Evolutionary conservation across 2,888 invertebrate genomes (phyloP).

Genomic region (Hybos culiciformis): DNA sequence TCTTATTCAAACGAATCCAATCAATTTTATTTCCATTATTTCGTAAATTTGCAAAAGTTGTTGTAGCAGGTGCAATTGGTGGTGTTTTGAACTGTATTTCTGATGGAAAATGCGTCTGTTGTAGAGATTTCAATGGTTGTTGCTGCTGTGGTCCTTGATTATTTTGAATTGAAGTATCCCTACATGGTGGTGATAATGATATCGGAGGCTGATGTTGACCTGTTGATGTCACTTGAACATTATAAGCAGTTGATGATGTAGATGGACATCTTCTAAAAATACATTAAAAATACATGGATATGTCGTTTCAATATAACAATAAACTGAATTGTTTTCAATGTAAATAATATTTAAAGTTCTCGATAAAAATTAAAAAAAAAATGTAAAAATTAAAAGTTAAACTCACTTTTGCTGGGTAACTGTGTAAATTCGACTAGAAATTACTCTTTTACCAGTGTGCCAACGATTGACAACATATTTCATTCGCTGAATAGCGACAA

Average conservation of each 20-base stretch:
- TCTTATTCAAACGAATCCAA: slow-evolving; percentile 2
- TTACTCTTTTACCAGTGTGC: slow-evolving; percentile 45
- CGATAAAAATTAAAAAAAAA: not conserved
- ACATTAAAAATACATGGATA: slow-evolving; percentile 6
- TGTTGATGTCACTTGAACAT: not conserved
- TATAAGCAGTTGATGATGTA: slow-evolving; percentile 4
- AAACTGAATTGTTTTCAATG: too few species aligned
- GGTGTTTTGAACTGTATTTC: slow-evolving; percentile 15
- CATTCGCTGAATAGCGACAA: slow-evolving; percentile 50
- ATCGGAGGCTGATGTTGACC: too few species aligned
- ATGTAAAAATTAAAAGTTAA: not conserved
- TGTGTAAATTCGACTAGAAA: slow-evolving; percentile 37
- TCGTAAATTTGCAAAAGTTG: not conserved
- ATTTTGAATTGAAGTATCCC: slow-evolving; percentile 14
- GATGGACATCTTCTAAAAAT: slow-evolving; percentile 13
- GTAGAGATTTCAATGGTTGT: slow-evolving; percentile 13
- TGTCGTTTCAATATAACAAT: too few species aligned
- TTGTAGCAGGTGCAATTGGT: slow-evolving; percentile 8
- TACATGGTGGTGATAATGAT: slow-evolving; percentile 19
- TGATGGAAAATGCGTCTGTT: too few species aligned
- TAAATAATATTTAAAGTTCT: too few species aligned
- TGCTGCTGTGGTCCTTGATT: too few species aligned
- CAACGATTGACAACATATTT: slow-evolving; percentile 49
- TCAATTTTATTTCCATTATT: slow-evolving; percentile 12
- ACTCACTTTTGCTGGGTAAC: slow-evolving; percentile 32